phyloP scores from a whole-genome alignment of 1,140 invertebrate genomes.

The Conus ventricosus region DNA sequence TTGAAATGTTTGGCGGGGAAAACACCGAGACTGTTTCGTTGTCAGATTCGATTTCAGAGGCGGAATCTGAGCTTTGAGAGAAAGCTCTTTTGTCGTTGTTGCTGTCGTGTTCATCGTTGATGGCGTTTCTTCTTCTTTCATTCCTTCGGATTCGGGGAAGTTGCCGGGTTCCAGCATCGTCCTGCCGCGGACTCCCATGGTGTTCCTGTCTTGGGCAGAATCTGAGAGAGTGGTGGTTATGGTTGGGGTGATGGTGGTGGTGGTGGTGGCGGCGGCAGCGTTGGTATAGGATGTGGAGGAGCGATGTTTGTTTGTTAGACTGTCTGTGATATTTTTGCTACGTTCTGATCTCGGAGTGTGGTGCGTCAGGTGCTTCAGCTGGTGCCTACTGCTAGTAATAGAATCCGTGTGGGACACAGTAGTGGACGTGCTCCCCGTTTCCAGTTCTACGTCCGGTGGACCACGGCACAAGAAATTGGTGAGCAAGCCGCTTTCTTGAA shows the following conservation, averaged over 20 bases:
- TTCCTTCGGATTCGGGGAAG: not conserved
- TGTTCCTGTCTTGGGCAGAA: not conserved
- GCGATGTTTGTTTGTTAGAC: not conserved
- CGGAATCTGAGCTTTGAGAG: not conserved
- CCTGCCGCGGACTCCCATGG: not conserved
- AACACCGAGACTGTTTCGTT: not conserved
- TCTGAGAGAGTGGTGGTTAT: not conserved
- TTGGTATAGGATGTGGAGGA: too few species aligned
- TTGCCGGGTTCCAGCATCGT: not conserved
- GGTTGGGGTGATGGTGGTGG: not conserved
- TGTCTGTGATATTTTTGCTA: not conserved
- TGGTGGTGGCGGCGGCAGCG: not conserved
- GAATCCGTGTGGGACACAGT: not conserved
- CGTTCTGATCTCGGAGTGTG: not conserved
- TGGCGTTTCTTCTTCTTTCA: not conserved
- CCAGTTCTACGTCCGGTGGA: not conserved
- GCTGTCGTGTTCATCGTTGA: not conserved
- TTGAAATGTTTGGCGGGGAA: constrained; percentile 1
- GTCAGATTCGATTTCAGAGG: not conserved
- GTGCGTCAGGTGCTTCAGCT: not conserved
- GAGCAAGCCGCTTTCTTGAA: too few species aligned
- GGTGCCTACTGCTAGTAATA: not conserved
- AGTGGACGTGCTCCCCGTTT: not conserved
- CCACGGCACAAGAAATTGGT: not conserved
- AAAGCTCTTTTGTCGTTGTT: not conserved